Conservation (phyloP, 1,140 invertebrate species). For the Pseudomyrmex concolor region DNA sequence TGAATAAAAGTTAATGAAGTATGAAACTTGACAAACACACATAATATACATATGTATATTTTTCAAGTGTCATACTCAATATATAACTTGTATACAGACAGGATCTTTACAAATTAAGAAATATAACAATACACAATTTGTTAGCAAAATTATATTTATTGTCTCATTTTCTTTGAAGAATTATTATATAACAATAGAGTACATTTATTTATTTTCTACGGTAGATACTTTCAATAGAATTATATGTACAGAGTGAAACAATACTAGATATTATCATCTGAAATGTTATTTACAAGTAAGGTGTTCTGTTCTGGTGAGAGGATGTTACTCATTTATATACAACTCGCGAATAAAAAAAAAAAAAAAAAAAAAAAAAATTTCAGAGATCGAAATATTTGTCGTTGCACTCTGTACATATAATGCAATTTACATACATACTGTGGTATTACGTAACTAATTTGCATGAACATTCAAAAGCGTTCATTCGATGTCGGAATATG, state of each 20-base stretch:
- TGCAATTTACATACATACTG: constrained; percentile 63
- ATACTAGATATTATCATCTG: constrained; percentile 29
- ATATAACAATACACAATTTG: constrained; percentile 27
- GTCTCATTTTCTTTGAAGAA: constrained; percentile 83
- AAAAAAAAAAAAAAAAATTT: constrained; percentile 19
- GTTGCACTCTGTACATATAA: constrained; percentile 67
- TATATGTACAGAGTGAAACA: constrained; percentile 66
- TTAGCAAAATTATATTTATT: constrained; percentile 85
- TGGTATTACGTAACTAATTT: constrained; percentile 69
- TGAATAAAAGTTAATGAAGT: too few species aligned
- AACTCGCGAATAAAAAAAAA: constrained; percentile 8
- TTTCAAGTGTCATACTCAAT: too few species aligned
- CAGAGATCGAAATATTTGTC: constrained; percentile 30
- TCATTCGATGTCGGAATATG: constrained; percentile 75
- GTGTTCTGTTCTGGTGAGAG: constrained; percentile 11
- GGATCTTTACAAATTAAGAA: not conserved
- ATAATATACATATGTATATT: too few species aligned
- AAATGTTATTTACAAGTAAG: constrained; percentile 11
- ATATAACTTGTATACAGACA: too few species aligned
- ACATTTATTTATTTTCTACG: constrained; percentile 75
- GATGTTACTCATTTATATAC: constrained; percentile 4
- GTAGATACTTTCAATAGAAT: constrained; percentile 80
- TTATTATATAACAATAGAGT: constrained; percentile 81
- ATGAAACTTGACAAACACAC: too few species aligned
- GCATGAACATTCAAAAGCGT: constrained; percentile 79